Evolutionary conservation across 2,797 vertebrate species (phyloP), one percentile per base, ranked within the genome.

Genomic region (Gila robusta): DNA sequence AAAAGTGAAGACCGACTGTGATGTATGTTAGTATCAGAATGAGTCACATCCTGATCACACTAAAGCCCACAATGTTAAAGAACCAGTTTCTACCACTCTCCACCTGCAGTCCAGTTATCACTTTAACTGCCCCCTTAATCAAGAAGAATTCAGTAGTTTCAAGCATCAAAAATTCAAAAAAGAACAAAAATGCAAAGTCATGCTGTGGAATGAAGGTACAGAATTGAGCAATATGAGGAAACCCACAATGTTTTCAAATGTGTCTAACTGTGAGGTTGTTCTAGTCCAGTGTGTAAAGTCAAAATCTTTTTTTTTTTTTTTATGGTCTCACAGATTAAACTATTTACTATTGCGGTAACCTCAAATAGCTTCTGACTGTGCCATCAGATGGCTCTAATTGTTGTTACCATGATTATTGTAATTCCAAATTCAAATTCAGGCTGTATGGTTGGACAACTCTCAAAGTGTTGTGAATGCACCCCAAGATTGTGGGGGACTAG

Each of bases 1-100:
- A 10, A 2, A 5, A 62, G 49, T 54, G 5, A 12, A 1, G 8
- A 39, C 11, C 5, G 0, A 8, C 11, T n/a, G 3, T 59, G 11
- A 56, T 16, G 54, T n/a, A 21, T 26, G 9, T 79, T 62, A n/a
- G n/a, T 16, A 21, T 66, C 21, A 23, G 1, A 49, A 1, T 67
- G 62, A 80, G 79, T 67, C 39, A 79, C 16, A 16, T 80, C 19
- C 78, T 23, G 11, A 8, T 67, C 11, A 32, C 79, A 49, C 26
- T 32, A 49, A 35, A 47, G 49, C 62, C 41, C 41, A 80, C 78
- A 4, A 12, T 23, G 6, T 80, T 17, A 66, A 28, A 21, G 17
- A 23, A 62, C 62, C 17, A 3, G 59, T 5, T 26, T 32, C 5
- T 23, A 8, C 39, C 5, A 62, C 0, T 0, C 59, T 64, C 37